Evolutionary conservation across 2,888 invertebrate genomes (phyloP).

Genomic region (Onthophagus sagittarius): DNA sequence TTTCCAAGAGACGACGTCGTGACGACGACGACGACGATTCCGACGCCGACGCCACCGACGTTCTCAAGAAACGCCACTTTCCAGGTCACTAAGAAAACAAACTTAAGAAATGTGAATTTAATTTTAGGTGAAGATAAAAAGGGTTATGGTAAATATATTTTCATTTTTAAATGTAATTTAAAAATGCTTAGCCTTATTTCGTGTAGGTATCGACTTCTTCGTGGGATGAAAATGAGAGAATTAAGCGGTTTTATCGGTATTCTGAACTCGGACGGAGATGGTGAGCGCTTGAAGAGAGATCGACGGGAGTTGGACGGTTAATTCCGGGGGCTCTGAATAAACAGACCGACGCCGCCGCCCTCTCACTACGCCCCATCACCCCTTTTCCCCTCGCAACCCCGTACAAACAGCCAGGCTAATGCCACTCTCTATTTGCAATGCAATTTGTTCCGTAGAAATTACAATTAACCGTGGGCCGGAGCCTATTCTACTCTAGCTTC

Average conservation of each 20-base stretch:
- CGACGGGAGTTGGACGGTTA: conserved; percentile 41
- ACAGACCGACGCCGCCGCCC: conserved; percentile 36
- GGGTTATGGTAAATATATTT: no score
- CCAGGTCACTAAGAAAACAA: background rate
- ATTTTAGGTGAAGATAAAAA: background rate
- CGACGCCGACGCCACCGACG: background rate
- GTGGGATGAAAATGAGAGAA: background rate
- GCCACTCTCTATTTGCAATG: conserved; percentile 41
- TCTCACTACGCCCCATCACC: conserved; percentile 21
- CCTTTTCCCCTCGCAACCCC: background rate
- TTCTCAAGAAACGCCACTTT: background rate
- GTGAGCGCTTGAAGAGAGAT: conserved; percentile 1
- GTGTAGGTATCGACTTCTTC: background rate
- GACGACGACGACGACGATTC: background rate
- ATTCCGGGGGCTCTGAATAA: conserved; percentile 47
- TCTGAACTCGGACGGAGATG: background rate
- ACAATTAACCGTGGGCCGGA: conserved; percentile 39
- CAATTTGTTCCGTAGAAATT: conserved; percentile 45
- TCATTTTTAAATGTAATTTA: no score
- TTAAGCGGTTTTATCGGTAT: conserved; percentile 9
- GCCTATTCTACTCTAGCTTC: background rate
- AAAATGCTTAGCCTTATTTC: background rate
- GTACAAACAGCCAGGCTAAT: conserved; percentile 44
- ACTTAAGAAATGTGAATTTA: background rate
- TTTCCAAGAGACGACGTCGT: background rate